Percentiles rank a stretch among this genome's conserved stretches.
Conservation (phyloP, 2,888 invertebrate species). For the Bhutanitis thaidina region DNA sequence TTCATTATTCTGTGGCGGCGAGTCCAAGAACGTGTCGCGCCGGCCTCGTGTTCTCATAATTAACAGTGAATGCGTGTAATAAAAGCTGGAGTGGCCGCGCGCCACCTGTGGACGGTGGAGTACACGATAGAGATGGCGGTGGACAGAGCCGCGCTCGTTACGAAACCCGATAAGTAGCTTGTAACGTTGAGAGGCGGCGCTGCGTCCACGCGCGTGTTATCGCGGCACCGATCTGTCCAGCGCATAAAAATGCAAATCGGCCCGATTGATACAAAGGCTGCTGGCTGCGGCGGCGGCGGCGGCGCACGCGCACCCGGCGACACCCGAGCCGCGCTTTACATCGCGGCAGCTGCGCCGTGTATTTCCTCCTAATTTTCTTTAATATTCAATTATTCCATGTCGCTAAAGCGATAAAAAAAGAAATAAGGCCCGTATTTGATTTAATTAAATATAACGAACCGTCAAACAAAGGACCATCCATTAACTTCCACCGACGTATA, state of each 20-base stretch:
- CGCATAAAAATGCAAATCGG: slow-evolving; percentile 12
- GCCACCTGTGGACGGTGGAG: neutral
- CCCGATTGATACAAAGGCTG: neutral
- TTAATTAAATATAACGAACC: slow-evolving; percentile 3
- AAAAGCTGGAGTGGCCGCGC: too few relatives aligned
- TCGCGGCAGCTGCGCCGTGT: neutral
- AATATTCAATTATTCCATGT: slow-evolving; percentile 17
- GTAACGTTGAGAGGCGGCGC: neutral
- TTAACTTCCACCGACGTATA: slow-evolving; percentile 1
- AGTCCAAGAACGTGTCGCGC: too few relatives aligned
- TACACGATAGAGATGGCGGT: neutral
- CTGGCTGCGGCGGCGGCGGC: neutral
- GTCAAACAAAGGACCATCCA: slow-evolving; percentile 10
- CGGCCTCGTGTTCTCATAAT: too few relatives aligned
- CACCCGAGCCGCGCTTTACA: neutral
- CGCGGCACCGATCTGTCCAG: slow-evolving; percentile 2
- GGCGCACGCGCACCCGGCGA: neutral
- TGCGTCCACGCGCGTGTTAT: neutral
- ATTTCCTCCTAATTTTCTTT: slow-evolving; percentile 15
- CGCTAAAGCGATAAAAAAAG: slow-evolving; percentile 12
- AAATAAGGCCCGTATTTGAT: slow-evolving; percentile 2
- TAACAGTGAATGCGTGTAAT: too few relatives aligned
- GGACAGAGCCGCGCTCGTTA: neutral
- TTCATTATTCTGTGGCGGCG: too few relatives aligned
- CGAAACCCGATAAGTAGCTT: neutral